Evolutionary conservation across 1,140 invertebrate genomes (phyloP).

Genomic region (Drosophila tsacasi): DNA sequence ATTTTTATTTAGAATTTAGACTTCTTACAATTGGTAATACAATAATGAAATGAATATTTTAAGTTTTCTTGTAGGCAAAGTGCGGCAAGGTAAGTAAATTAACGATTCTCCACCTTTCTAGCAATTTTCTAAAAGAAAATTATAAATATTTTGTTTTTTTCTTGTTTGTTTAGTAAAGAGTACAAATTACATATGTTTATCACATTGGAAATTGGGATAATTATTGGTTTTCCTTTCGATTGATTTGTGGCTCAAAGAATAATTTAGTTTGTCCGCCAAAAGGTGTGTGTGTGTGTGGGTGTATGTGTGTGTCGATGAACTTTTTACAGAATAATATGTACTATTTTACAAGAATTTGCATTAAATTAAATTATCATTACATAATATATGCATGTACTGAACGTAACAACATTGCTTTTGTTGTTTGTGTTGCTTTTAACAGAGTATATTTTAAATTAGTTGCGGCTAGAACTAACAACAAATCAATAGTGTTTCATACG

Average conservation of each 20-base stretch:
- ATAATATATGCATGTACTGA: slow-evolving; percentile 61
- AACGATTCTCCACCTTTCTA: slow-evolving; percentile 57
- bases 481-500: slow-evolving; percentile 71
- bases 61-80: slow-evolving; percentile 78
- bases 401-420: slow-evolving; percentile 43
- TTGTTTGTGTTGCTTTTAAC: slow-evolving; percentile 51
- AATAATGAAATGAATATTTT: slow-evolving; percentile 66
- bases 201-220: slow-evolving; percentile 76
- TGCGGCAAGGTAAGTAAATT: slow-evolving; percentile 65
- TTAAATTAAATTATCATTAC: slow-evolving; percentile 63
- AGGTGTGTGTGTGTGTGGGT: slow-evolving; percentile 17
- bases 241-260: slow-evolving; percentile 42
- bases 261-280: slow-evolving; percentile 55
- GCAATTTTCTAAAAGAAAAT: slow-evolving; percentile 66
- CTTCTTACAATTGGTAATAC: slow-evolving; percentile 57
- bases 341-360: slow-evolving; percentile 63
- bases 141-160: slow-evolving; percentile 61
- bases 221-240: slow-evolving; percentile 63
- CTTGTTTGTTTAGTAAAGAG: slow-evolving; percentile 56
- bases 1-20: slow-evolving; percentile 43
- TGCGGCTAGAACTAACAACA: slow-evolving; percentile 75
- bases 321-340: slow-evolving; percentile 66
- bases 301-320: slow-evolving; percentile 56
- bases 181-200: slow-evolving; percentile 76
- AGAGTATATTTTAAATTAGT: slow-evolving; percentile 70